Conservation (phyloP, 2,797 vertebrate genomes). For the Eulemur coronatus region DNA sequence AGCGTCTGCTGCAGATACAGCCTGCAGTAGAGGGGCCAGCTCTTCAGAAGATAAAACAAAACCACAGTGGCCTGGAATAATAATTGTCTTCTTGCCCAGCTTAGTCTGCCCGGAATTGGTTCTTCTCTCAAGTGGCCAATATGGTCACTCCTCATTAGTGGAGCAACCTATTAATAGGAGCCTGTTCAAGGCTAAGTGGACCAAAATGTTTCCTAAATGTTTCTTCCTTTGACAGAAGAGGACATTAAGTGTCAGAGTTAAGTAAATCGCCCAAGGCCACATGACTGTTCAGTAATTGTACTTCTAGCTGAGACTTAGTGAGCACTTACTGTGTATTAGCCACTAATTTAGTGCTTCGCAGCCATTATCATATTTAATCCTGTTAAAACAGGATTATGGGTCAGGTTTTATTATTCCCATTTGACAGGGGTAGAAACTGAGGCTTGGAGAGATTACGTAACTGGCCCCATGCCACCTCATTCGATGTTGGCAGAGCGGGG, state of each 20-base stretch:
- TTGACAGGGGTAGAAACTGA: not conserved
- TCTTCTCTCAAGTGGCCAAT: not conserved
- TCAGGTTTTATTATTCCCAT: not conserved
- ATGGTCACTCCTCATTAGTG: not conserved
- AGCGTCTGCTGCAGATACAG: not conserved
- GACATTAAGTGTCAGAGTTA: not conserved
- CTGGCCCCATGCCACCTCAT: not conserved
- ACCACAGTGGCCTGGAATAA: slow-evolving; percentile 6
- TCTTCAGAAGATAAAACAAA: not conserved
- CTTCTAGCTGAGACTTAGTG: not conserved
- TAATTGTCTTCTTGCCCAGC: slow-evolving; percentile 35
- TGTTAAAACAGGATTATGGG: not conserved
- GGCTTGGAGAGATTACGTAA: not conserved
- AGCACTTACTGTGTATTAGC: not conserved
- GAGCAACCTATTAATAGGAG: not conserved
- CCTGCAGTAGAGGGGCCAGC: not conserved
- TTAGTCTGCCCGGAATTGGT: not conserved
- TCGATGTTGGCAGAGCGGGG: not conserved
- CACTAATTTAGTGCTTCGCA: not conserved
- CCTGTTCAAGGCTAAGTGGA: not conserved
- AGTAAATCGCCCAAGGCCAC: not conserved
- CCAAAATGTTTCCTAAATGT: not conserved
- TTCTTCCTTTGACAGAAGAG: slow-evolving; percentile 8
- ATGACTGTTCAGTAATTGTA: not conserved
- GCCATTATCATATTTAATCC: not conserved